Percentiles rank a stretch among this genome's conserved stretches.
Conservation (phyloP, 2,888 invertebrate genomes). For the Plagiodera versicolora region DNA sequence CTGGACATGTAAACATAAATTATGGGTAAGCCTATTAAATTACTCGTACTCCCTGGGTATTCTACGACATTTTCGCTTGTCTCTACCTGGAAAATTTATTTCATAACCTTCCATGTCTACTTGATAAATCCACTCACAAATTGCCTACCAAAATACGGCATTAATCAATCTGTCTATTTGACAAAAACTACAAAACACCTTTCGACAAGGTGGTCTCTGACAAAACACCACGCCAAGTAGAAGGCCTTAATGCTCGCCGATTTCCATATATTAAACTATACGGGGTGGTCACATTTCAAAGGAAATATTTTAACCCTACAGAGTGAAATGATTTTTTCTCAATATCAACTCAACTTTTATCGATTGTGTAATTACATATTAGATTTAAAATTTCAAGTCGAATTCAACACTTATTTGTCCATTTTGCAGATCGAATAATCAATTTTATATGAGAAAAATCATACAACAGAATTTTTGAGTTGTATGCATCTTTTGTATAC, state of each 20-base stretch:
- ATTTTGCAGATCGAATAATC: no score
- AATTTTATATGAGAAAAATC: no score
- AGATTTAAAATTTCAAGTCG: no score
- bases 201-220: constrained; percentile 13
- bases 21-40: background rate
- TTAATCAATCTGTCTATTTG: background rate
- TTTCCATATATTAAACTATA: constrained; percentile 15
- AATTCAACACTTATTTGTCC: no score
- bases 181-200: constrained; percentile 1
- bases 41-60: background rate
- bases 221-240: background rate
- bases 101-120: background rate
- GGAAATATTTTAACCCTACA: no score
- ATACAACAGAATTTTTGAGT: no score
- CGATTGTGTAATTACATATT: no score
- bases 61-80: background rate
- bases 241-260: constrained; percentile 5
- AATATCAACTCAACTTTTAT: no score
- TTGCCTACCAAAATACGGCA: constrained; percentile 1
- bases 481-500: no score
- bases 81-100: background rate
- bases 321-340: no score
- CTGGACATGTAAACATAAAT: background rate
- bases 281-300: background rate
- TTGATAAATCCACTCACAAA: constrained; percentile 1